Evolutionary conservation across 2,797 vertebrate species (phyloP), one percentile per base, ranked within the genome.

Genomic region (Paramormyrops hopkinsi): DNA sequence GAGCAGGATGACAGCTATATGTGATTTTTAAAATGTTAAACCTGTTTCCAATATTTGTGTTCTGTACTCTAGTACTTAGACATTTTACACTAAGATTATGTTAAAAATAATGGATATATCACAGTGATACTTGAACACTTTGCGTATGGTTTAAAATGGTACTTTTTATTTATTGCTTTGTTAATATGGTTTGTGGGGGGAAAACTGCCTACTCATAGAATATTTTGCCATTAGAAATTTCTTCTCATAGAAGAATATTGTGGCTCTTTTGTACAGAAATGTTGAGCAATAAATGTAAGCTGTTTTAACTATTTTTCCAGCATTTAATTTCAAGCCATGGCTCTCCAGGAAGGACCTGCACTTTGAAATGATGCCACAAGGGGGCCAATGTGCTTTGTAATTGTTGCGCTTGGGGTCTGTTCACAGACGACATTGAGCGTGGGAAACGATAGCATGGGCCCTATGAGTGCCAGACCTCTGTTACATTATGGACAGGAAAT

Each of bases 241-340:
- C 93, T 92, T 93, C 92, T 93, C 89, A 91, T 92, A 92, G 93
- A 93, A 93, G 91, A 92, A 92, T 88, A 84, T 90, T 91, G 90
- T 91, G 88, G 92, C 89, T 82, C 62, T 91, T 92, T 92, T 93
- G 91, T 93, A 92, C 86, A 91, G 85, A 90, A 86, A 86, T 91
- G 91, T 89, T 92, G 79, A 90, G 89, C 91, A 92, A 92, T 93
- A 93, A 92, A 92, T 90, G 91, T 91, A 86, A 54, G 33, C 62
- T 48, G 48, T 87, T 89, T 89, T 76, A 50, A 29, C 14, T 62
- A 53, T n/a, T 86, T 69, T 53, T 4, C 11, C 2, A 14, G 19
- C n/a, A 53, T 53, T 88, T 56, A 48, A 4, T 46, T 86, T 87
- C 37, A 51, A 29, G 9, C 2, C 4, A 33, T 12, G 33, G 5